phyloP scores from a whole-genome alignment of 2,113 vertebrate genomes.

The Heloderma charlesbogerti region DNA sequence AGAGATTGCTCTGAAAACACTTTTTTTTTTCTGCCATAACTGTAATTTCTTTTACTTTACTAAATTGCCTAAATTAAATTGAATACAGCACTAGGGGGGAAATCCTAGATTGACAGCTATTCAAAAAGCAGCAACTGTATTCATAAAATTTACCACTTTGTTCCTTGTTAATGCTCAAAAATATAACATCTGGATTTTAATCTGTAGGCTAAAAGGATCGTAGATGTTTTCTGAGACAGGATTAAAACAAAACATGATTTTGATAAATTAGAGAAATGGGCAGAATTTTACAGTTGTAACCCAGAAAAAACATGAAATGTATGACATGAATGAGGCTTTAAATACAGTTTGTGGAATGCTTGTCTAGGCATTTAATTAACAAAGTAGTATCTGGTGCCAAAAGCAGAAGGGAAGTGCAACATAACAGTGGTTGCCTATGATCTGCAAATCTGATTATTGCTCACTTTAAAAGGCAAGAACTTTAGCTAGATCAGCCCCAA shows the following conservation, averaged over 20 bases:
- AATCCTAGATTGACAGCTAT: neutral
- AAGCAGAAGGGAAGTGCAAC: neutral
- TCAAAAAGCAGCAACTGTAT: neutral
- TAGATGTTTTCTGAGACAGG: constrained; percentile 13
- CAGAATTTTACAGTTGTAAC: neutral
- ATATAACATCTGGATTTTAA: constrained; percentile 25
- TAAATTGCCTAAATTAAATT: neutral
- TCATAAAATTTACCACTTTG: neutral
- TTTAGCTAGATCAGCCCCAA: neutral
- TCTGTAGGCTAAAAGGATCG: constrained; percentile 12
- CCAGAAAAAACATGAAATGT: neutral
- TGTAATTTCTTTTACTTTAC: neutral
- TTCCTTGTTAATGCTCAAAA: neutral
- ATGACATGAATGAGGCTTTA: neutral
- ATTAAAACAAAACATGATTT: constrained; percentile 21
- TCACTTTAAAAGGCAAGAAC: neutral
- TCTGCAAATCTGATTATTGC: neutral
- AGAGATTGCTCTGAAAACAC: rapidly evolving
- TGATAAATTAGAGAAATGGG: constrained; percentile 33
- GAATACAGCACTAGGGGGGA: neutral
- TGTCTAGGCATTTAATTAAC: neutral
- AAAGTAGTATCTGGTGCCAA: neutral
- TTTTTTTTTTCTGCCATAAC: neutral
- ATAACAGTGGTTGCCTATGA: neutral
- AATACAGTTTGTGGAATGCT: neutral